phyloP scores from a whole-genome alignment of 2,888 invertebrate species.

The Dorcus parallelipipedus region DNA sequence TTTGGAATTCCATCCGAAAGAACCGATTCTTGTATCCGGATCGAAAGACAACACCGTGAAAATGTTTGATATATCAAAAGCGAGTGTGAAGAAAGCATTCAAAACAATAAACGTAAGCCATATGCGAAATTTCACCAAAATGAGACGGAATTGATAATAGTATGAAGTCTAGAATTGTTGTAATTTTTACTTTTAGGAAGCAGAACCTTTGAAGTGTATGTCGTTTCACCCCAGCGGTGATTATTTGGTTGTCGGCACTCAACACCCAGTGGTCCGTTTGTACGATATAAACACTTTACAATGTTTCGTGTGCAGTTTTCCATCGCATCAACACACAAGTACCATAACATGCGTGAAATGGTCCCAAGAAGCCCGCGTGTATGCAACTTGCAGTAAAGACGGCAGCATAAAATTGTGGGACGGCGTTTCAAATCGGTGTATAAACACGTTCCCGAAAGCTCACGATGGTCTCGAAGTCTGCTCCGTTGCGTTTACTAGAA shows the following conservation, averaged over 20 bases:
- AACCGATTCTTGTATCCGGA: slow-evolving; percentile 92
- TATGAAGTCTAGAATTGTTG: not conserved
- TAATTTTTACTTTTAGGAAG: slow-evolving; percentile 61
- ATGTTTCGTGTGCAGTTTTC: slow-evolving; percentile 91
- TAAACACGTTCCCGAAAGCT: slow-evolving; percentile 90
- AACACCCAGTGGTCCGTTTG: slow-evolving; percentile 83
- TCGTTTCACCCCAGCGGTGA: slow-evolving; percentile 96
- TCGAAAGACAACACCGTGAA: slow-evolving; percentile 93
- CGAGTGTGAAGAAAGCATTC: slow-evolving; percentile 96
- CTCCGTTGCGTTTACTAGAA: slow-evolving; percentile 89
- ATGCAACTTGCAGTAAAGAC: slow-evolving; percentile 86
- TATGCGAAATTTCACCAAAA: not conserved
- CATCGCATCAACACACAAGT: slow-evolving; percentile 78
- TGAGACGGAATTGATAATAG: not conserved
- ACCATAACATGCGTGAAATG: slow-evolving; percentile 75
- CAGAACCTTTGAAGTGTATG: slow-evolving; percentile 84
- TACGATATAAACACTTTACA: slow-evolving; percentile 95
- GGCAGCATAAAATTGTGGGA: slow-evolving; percentile 97
- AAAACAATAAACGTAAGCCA: slow-evolving; percentile 81
- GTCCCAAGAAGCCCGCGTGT: slow-evolving; percentile 68
- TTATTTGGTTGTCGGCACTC: slow-evolving; percentile 88
- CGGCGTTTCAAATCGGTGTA: slow-evolving; percentile 87
- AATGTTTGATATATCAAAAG: slow-evolving; percentile 96
- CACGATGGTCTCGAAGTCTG: slow-evolving; percentile 94
- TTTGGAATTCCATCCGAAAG: slow-evolving; percentile 93